Percentiles rank a stretch among this genome's conserved stretches.
phyloP scores from a whole-genome alignment of 2,113 vertebrate genomes.

The Syrrhaptes paradoxus region DNA sequence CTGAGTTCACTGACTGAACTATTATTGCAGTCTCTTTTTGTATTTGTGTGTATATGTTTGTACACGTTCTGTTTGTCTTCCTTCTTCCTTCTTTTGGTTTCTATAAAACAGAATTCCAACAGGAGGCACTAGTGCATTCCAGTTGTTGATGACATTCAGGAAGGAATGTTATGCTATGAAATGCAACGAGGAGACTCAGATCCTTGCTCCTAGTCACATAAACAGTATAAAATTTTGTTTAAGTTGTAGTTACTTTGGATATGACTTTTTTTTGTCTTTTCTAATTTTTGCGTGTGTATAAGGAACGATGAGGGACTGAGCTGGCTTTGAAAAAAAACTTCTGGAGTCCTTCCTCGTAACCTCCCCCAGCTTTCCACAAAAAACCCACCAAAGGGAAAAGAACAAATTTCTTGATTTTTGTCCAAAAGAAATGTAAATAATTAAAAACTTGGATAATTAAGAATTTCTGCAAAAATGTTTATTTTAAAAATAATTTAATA shows the following conservation, averaged over 20 bases:
- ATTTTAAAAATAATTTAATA: neutral
- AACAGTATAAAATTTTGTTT: neutral
- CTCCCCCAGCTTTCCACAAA: neutral
- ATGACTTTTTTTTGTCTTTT: neutral
- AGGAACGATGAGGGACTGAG: neutral
- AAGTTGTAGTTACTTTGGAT: neutral
- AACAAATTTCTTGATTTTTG: neutral
- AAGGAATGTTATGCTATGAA: neutral
- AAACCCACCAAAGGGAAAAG: neutral
- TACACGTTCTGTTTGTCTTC: neutral
- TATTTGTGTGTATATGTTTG: neutral
- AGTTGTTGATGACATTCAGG: neutral
- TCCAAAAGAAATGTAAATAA: neutral
- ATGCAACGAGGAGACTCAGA: neutral
- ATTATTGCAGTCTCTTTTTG: neutral
- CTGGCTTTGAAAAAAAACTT: neutral
- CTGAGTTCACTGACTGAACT: neutral
- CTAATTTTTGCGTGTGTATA: neutral
- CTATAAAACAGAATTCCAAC: neutral
- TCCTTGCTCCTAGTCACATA: neutral
- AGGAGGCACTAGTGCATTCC: neutral
- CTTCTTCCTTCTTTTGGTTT: neutral
- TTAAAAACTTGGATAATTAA: neutral
- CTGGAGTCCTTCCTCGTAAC: neutral
- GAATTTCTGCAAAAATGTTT: neutral